phyloP scores from a whole-genome alignment of 2,113 vertebrate species.

The Parus major region DNA sequence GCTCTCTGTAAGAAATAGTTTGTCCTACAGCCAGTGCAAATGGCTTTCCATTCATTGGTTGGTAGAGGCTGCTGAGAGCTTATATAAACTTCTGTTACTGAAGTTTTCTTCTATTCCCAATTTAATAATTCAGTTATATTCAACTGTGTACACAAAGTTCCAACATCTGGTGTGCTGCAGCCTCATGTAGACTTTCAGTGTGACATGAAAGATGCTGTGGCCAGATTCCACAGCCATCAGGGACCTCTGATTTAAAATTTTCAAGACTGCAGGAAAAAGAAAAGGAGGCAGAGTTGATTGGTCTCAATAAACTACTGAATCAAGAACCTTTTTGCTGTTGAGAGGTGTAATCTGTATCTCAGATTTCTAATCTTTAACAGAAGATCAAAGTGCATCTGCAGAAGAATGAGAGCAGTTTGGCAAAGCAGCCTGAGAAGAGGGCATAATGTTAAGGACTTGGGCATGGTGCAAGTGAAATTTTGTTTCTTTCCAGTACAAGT shows the following conservation, averaged over 20 bases:
- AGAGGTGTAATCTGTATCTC: neutral
- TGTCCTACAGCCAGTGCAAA: neutral
- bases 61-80: neutral
- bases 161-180: neutral
- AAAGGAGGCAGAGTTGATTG: neutral
- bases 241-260: neutral
- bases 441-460: neutral
- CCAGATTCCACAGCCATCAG: neutral
- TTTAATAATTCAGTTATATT: neutral
- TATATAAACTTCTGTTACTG: neutral
- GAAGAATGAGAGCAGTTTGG: neutral
- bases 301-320: neutral
- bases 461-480: neutral
- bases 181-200: neutral
- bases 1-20: neutral
- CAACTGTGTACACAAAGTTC: neutral
- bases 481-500: neutral
- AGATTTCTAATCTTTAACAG: neutral
- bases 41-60: neutral
- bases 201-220: neutral
- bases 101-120: neutral
- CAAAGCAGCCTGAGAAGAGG: neutral
- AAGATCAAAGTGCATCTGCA: neutral
- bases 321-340: neutral
- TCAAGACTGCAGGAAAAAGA: neutral